Conservation (phyloP, 2,797 vertebrate species). For the Carduelis carduelis region DNA sequence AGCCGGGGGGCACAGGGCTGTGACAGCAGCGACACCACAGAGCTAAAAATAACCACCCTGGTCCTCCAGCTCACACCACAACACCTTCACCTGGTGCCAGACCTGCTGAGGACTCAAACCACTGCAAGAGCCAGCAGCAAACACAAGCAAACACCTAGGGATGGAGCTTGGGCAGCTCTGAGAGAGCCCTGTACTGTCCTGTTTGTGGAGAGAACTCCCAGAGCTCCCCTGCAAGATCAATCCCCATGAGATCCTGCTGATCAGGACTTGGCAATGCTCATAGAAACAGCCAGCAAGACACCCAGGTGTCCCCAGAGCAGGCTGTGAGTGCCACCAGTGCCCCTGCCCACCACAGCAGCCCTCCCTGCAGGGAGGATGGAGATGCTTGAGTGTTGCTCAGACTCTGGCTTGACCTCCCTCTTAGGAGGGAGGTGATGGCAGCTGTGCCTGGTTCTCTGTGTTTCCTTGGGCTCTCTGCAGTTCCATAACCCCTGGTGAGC, state of each 20-base stretch:
- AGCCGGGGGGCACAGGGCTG: neutral
- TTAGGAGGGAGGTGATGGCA: neutral
- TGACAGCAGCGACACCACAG: neutral
- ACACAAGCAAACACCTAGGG: neutral
- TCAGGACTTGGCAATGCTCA: neutral
- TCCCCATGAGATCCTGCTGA: neutral
- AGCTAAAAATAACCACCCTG: neutral
- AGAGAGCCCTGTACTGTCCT: neutral
- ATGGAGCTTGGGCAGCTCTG: neutral
- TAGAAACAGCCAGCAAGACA: neutral
- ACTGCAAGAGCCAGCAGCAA: neutral
- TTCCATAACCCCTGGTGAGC: neutral
- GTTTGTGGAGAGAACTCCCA: neutral
- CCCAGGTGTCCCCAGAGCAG: neutral
- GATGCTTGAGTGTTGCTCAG: neutral
- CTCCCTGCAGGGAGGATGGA: neutral
- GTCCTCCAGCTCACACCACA: neutral
- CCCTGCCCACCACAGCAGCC: neutral
- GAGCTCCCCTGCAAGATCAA: neutral
- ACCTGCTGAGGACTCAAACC: neutral
- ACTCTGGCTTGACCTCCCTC: neutral
- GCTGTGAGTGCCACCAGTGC: neutral
- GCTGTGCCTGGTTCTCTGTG: neutral
- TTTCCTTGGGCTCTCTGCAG: neutral
- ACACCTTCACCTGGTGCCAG: neutral